phyloP scores from a whole-genome alignment of 2,888 invertebrate genomes.

The Balanococcus diminutus region DNA sequence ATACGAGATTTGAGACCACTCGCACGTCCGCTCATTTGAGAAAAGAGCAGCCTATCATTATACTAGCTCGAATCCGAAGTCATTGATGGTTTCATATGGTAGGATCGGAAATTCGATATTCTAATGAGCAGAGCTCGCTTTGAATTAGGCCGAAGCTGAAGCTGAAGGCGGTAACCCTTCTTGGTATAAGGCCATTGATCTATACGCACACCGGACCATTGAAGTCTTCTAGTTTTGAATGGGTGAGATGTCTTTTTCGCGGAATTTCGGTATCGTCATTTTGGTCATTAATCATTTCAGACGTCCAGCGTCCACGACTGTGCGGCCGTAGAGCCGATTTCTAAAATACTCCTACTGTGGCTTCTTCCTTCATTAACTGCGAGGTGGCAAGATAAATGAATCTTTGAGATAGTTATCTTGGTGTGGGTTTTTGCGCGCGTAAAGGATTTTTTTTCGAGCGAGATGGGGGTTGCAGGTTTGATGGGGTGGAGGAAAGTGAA shows the following conservation, averaged over 20 bases:
- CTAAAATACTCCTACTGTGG: not conserved
- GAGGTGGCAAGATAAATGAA: not conserved
- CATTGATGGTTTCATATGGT: too few species aligned
- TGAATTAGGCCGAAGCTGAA: not conserved
- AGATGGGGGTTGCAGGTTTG: not conserved
- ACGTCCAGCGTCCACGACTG: not conserved
- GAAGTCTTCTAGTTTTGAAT: not conserved
- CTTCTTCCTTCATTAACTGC: not conserved
- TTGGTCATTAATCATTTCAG: not conserved
- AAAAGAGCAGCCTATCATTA: not conserved
- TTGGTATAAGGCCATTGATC: not conserved
- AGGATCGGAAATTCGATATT: not conserved
- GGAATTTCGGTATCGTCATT: slow-evolving; percentile 9
- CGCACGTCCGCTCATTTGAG: not conserved
- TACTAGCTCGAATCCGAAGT: too few species aligned
- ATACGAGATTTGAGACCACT: not conserved
- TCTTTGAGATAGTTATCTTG: not conserved
- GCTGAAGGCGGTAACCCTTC: slow-evolving; percentile 1
- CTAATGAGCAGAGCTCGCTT: not conserved
- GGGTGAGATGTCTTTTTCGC: slow-evolving; percentile 1
- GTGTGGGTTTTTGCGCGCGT: not conserved
- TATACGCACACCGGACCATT: not conserved
- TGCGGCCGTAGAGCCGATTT: not conserved
- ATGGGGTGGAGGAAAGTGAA: not conserved
- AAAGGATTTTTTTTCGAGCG: not conserved